Conservation (phyloP, 2,888 invertebrate genomes). For the Helicoverpa assulta region DNA sequence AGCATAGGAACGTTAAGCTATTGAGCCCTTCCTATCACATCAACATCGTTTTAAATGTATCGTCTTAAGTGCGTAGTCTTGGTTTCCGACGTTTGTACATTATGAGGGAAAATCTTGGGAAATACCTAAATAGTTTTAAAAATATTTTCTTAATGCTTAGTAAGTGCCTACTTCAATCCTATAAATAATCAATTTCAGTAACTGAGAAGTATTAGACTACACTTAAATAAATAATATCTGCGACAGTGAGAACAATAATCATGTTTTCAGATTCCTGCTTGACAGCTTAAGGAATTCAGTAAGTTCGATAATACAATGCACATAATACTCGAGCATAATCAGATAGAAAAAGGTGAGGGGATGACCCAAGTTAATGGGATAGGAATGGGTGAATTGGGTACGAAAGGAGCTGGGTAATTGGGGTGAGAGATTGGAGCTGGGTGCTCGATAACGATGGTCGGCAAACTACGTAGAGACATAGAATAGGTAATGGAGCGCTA, state of each 20-base stretch:
- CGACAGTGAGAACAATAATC: background rate
- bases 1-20: constrained; percentile 56
- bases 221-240: background rate
- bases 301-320: constrained; percentile 44
- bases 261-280: constrained; percentile 1
- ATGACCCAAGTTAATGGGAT: constrained; percentile 62
- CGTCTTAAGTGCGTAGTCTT: constrained; percentile 3
- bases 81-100: background rate
- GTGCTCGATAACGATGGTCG: constrained; percentile 52
- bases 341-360: constrained; percentile 62
- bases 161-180: too few species aligned
- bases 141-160: too few species aligned
- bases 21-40: constrained; percentile 50
- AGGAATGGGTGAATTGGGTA: constrained; percentile 65
- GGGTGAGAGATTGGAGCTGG: constrained; percentile 61
- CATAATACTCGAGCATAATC: constrained; percentile 57
- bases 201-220: background rate
- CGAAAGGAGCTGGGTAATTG: constrained; percentile 64
- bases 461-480: constrained; percentile 36
- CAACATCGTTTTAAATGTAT: constrained; percentile 52
- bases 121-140: too few species aligned
- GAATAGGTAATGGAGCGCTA: constrained; percentile 32
- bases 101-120: background rate
- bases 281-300: constrained; percentile 18
- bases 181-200: too few species aligned